phyloP scores from a whole-genome alignment of 2,113 vertebrate species.

The Trematomus loennbergii region DNA sequence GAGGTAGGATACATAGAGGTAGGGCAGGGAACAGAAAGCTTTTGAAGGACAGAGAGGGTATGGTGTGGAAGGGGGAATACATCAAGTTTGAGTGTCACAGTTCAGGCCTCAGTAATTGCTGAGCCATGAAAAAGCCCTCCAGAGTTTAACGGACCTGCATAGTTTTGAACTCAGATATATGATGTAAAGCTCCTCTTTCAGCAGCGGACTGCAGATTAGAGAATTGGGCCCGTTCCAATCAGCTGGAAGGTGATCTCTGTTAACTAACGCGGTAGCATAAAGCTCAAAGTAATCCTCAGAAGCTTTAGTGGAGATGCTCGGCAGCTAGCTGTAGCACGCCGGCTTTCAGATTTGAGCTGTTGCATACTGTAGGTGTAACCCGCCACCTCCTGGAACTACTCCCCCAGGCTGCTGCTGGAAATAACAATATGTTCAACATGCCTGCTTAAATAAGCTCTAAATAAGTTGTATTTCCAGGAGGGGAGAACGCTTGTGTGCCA shows the following conservation, averaged over 20 bases:
- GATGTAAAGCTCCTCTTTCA: conserved; percentile 4
- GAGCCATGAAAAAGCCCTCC: conserved; percentile 63
- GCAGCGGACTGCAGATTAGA: conserved; percentile 20
- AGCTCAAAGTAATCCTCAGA: conserved; percentile 10
- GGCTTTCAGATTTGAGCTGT: conserved; percentile 17
- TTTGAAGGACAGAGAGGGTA: conserved; percentile 64
- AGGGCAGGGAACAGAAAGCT: conserved; percentile 47
- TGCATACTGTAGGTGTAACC: conserved; percentile 35
- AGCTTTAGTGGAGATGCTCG: conserved; percentile 21
- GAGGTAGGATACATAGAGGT: conserved; percentile 44
- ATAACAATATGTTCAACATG: conserved; percentile 38
- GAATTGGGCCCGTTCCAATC: conserved; percentile 23
- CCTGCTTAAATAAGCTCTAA: conserved; percentile 48
- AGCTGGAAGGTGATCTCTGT: conserved; percentile 39
- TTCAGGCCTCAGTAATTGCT: conserved; percentile 55
- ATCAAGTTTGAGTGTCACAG: conserved; percentile 63
- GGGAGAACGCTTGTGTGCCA: conserved; percentile 5
- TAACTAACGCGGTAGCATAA: conserved; percentile 7
- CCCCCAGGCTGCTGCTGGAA: conserved; percentile 44
- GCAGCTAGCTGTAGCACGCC: conserved; percentile 1
- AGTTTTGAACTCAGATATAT: conserved; percentile 38
- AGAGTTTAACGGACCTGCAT: conserved; percentile 52
- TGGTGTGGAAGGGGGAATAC: conserved; percentile 61
- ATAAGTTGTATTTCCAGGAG: conserved; percentile 35
- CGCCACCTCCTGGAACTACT: conserved; percentile 29